Conservation (phyloP, 2,888 invertebrate genomes). For the Sipha maydis region DNA sequence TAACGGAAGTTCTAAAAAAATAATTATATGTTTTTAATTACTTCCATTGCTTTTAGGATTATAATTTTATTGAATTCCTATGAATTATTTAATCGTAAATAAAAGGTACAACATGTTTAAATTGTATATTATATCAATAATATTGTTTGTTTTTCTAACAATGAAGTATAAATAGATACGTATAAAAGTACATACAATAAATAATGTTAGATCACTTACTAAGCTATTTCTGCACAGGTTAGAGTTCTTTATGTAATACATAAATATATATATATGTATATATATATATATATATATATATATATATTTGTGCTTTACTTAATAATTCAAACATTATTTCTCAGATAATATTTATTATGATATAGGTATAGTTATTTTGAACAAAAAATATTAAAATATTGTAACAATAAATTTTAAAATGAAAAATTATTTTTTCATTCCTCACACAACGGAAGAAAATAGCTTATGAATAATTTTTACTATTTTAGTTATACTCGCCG, state of each 20-base stretch:
- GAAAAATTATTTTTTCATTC: not conserved
- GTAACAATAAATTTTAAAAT: not conserved
- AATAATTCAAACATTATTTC: not conserved
- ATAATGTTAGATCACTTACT: no score
- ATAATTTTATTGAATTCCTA: not conserved
- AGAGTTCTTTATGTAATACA: no score
- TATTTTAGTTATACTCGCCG: not conserved
- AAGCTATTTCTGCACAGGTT: no score
- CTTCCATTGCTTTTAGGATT: no score
- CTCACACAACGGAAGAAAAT: not conserved
- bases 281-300: no score
- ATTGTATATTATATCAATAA: not conserved
- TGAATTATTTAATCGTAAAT: not conserved
- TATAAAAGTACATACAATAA: no score
- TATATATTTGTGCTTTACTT: not conserved
- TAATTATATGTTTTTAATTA: no score
- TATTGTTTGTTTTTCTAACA: no score
- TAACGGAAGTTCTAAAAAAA: no score
- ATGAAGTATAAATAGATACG: no score
- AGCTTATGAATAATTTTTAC: conserved; percentile 30
- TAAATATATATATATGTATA: no score
- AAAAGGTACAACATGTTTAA: not conserved
- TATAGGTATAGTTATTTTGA: not conserved
- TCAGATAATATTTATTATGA: not conserved
- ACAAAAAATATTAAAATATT: not conserved